Conservation (phyloP, 2,113 vertebrate genomes). For the Stictonetta naevosa region DNA sequence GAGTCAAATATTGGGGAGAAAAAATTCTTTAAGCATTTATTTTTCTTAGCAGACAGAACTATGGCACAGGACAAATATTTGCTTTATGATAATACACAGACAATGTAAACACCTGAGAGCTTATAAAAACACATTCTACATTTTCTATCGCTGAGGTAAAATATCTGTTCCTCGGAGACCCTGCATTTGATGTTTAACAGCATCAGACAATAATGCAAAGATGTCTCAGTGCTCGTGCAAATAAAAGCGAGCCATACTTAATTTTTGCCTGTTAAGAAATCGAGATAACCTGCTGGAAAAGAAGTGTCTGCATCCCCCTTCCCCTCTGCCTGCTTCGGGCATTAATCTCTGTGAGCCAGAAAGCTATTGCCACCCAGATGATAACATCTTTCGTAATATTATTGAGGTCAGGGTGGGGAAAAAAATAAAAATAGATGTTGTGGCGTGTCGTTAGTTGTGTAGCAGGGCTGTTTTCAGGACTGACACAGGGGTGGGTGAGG, state of each 20-base stretch:
- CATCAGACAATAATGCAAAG: background rate
- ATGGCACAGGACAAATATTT: conserved; percentile 52
- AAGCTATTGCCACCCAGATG: background rate
- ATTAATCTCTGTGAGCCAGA: background rate
- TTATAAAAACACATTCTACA: conserved; percentile 45
- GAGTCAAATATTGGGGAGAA: conserved; percentile 35
- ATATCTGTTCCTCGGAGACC: conserved; percentile 29
- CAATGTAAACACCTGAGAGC: conserved; percentile 61
- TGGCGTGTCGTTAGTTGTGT: background rate
- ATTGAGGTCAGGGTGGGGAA: background rate
- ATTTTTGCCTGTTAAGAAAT: background rate
- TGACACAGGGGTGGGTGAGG: background rate
- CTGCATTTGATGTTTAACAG: conserved; percentile 11
- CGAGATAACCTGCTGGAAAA: background rate
- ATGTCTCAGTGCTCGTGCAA: background rate
- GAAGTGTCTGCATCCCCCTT: background rate
- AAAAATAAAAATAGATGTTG: background rate
- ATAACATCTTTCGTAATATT: background rate
- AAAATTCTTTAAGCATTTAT: conserved; percentile 40
- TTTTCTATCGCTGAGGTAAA: conserved; percentile 51
- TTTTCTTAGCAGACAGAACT: conserved; percentile 50
- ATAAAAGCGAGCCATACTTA: background rate
- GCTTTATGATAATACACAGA: conserved; percentile 65
- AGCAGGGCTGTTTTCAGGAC: background rate
- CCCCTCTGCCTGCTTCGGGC: background rate